Percentiles rank a stretch among this genome's conserved stretches.
Evolutionary conservation across 2,113 vertebrate species (phyloP).

Genomic region (Speoplatyrhinus poulsoni): DNA sequence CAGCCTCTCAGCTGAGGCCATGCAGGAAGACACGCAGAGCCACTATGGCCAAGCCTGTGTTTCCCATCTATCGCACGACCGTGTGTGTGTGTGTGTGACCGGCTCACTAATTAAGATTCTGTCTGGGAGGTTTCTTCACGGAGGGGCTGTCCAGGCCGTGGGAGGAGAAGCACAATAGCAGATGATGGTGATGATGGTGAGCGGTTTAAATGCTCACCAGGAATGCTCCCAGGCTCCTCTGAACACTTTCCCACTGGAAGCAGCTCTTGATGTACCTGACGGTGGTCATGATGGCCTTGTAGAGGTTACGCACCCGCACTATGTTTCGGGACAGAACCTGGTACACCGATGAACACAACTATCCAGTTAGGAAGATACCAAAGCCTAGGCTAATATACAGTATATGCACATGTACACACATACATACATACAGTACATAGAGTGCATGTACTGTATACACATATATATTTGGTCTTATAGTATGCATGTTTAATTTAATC

Average conservation of each 20-base stretch:
- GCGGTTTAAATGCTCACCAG: slow-evolving; percentile 79
- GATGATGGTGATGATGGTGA: slow-evolving; percentile 6
- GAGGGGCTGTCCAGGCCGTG: slow-evolving; percentile 45
- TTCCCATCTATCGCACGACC: background rate
- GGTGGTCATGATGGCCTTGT: slow-evolving; percentile 83
- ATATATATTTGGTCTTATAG: no score
- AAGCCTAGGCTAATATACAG: no score
- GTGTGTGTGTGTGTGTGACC: background rate
- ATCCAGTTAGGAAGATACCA: no score
- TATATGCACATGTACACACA: background rate
- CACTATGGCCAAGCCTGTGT: slow-evolving; percentile 9
- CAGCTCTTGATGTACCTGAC: slow-evolving; percentile 94
- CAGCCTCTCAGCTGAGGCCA: slow-evolving; percentile 67
- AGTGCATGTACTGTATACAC: background rate
- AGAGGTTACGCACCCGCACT: slow-evolving; percentile 87
- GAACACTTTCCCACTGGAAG: slow-evolving; percentile 93
- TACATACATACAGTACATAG: background rate
- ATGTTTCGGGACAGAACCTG: slow-evolving; percentile 92
- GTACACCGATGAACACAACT: slow-evolving; percentile 27
- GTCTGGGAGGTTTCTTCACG: slow-evolving; percentile 63
- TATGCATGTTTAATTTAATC: no score
- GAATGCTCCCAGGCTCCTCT: slow-evolving; percentile 88
- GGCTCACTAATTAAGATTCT: slow-evolving; percentile 59
- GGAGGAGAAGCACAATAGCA: slow-evolving; percentile 3
- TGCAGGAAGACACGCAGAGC: slow-evolving; percentile 29